A percentile compares a stretch with the other conserved stretches of the same genome.
These are phyloP conservation scores for Eupithecia exiguata DNA, from an alignment of 2,888 invertebrate species.

Conservation along the genomic window DNA sequence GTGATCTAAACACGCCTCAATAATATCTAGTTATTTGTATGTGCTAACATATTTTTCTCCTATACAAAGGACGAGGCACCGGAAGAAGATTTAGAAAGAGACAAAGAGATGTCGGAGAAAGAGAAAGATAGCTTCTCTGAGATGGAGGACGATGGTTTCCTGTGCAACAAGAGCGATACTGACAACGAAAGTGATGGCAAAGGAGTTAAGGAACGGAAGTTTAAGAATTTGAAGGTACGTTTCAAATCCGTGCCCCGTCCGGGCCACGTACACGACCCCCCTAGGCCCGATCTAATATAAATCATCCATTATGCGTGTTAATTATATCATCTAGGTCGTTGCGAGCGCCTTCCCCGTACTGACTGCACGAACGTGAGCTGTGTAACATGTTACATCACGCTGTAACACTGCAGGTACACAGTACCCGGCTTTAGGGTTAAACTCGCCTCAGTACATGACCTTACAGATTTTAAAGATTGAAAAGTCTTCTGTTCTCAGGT, in stretches of 20 bases:
- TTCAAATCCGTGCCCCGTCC: too few species aligned
- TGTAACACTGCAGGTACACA: too few species aligned
- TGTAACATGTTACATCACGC: too few species aligned
- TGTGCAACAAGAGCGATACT: constrained; percentile 76
- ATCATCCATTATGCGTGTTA: too few species aligned
- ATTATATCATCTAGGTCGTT: too few species aligned
- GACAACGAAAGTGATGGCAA: constrained; percentile 79
- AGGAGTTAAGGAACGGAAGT: constrained; percentile 63
- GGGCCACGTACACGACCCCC: too few species aligned
- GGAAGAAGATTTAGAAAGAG: constrained; percentile 64
- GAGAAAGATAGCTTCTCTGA: constrained; percentile 80
- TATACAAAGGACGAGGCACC: constrained; percentile 61
- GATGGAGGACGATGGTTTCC: constrained; percentile 77
- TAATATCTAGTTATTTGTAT: background rate
- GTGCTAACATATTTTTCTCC: background rate
- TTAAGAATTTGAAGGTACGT: constrained; percentile 75
- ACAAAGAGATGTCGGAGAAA: constrained; percentile 65
- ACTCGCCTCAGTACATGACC: too few species aligned
- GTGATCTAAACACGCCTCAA: background rate
- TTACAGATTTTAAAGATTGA: background rate
- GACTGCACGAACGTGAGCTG: too few species aligned
- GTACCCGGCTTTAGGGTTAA: too few species aligned
- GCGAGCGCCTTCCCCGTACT: too few species aligned
- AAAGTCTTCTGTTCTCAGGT: constrained; percentile 55
- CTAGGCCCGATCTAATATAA: too few species aligned